These are phyloP conservation scores for Drosophila yakuba DNA, from an alignment of 1,140 invertebrate species.

Conservation along the genomic window DNA sequence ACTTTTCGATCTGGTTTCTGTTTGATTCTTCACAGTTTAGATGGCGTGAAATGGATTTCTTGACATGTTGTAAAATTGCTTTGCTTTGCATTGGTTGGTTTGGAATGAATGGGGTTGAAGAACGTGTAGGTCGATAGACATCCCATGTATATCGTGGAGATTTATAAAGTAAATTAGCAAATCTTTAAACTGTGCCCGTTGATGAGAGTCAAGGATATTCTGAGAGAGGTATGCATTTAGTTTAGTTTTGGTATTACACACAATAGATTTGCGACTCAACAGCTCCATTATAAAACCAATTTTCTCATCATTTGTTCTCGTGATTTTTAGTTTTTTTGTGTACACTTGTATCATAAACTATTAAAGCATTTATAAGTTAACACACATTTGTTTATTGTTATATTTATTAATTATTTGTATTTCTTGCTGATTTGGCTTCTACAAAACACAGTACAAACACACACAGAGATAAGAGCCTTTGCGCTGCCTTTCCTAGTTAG, in stretches of 20 bases:
- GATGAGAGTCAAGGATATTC: constrained; percentile 38
- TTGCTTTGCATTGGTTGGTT: constrained; percentile 53
- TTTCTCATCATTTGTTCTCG: constrained; percentile 23
- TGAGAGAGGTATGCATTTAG: constrained; percentile 26
- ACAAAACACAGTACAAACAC: constrained; percentile 65
- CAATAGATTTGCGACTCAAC: constrained; percentile 68
- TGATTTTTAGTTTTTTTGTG: constrained; percentile 39
- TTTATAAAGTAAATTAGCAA: constrained; percentile 55
- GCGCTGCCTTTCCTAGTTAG: constrained; percentile 67
- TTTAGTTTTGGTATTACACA: constrained; percentile 15
- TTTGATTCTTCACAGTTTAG: constrained; percentile 51
- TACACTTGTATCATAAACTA: constrained; percentile 59
- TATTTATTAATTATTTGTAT: constrained; percentile 63
- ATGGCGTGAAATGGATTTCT: constrained; percentile 58
- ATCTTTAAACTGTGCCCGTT: constrained; percentile 55
- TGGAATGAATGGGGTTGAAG: constrained; percentile 29
- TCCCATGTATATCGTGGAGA: constrained; percentile 37
- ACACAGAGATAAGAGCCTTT: constrained; percentile 69
- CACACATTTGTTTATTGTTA: constrained; percentile 71
- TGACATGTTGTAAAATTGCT: constrained; percentile 53
- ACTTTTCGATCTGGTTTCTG: constrained; percentile 53
- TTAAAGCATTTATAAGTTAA: constrained; percentile 75
- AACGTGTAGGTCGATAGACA: constrained; percentile 42
- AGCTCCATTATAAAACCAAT: constrained; percentile 79
- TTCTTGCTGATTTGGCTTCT: constrained; percentile 61